These are phyloP conservation scores for Eira barbara DNA, from an alignment of 2,113 vertebrate genomes.

Conservation along the genomic window DNA sequence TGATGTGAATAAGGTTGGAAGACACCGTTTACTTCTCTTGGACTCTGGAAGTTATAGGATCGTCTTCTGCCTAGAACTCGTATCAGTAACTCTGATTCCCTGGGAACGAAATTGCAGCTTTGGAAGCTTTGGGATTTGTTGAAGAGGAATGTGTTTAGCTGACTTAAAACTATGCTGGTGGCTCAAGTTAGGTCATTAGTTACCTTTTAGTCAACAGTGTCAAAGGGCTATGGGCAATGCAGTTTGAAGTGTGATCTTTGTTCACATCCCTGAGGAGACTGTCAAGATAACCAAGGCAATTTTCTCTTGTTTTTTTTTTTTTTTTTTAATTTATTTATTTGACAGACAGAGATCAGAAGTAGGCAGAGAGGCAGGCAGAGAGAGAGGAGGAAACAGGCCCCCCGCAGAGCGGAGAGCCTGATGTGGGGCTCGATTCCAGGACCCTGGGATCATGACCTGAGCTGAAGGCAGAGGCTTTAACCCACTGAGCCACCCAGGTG, in stretches of 20 bases:
- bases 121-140: background rate
- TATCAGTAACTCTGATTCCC: background rate
- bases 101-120: background rate
- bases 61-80: background rate
- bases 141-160: background rate
- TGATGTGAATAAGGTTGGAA: background rate
- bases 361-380: no score
- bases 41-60: background rate
- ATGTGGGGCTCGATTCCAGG: no score
- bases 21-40: slow-evolving; percentile 26
- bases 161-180: background rate
- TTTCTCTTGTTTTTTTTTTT: slow-evolving; percentile 30
- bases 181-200: background rate
- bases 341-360: no score
- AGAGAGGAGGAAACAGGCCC: no score
- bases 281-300: slow-evolving; percentile 5
- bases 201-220: background rate
- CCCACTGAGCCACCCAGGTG: no score
- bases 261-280: background rate
- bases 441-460: no score
- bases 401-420: no score
- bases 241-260: background rate
- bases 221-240: background rate
- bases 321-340: no score
- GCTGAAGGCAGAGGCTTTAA: no score